Base-by-base conservation (phyloP, 2,797 vertebrate genomes). In the Streptopelia turtur region DNA sequence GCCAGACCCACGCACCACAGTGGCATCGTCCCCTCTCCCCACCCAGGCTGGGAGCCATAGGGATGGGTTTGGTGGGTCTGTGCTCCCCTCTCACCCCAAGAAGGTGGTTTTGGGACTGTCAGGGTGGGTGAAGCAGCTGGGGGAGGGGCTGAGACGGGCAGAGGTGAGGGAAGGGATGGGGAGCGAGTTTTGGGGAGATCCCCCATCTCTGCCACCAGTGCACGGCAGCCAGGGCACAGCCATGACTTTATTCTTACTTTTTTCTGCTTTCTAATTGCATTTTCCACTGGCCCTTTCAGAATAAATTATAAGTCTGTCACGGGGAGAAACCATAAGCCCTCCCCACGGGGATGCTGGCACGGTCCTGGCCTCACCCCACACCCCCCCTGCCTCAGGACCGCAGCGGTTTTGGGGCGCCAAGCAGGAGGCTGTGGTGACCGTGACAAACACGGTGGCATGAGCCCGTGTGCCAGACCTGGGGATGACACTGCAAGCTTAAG, bases 21-120 rank as follows among this genome's bases (percentile, higher is more conserved):
- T 0, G 1, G 37, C 74, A 65, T 8, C 66, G 30, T 37, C 43
- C 70, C 49, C 53, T 45, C 33, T 68, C 53, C 30, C 20, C 4
- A 3, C 43, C 28, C 9, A 35, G 30, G 47, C 43, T 2, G 4
- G 47, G 20, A 35, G 30, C 56, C 0, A 1, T n/a, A 20, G 41
- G 25, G 41, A 24, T 1, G 13, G 28, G 31, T 47, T 39, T 0
- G 0, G 31, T 30, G 47, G 6, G 23, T 71, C 10, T 6, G 43
- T 3, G 10, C 14, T n/a, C n/a, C 52, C 56, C 37, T 30, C 43
- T 81, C 30, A 20, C 18, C 17, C 37, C 31, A 16, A n/a, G 8
- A 33, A 61, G 13, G 49, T 18, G 16, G 47, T 84, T 5, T 7
- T 56, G 23, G 55, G 49, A 66, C 55, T n/a, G 30, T n/a, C 25